Conservation (phyloP, 2,113 vertebrate genomes). For the Reinhardtius hippoglossoides region DNA sequence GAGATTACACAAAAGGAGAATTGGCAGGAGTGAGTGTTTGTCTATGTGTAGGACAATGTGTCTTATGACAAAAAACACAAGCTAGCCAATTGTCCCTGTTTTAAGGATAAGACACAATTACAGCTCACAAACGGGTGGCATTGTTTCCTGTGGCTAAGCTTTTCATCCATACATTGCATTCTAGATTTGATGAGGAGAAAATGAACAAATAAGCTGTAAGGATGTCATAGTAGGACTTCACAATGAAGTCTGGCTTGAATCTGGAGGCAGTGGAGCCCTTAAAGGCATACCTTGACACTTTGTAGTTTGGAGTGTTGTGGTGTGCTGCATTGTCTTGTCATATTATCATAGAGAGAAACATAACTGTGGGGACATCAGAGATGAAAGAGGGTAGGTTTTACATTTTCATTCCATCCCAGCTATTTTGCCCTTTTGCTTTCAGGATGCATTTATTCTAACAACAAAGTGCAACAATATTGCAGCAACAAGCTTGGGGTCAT, state of each 20-base stretch:
- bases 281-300: conserved; percentile 10
- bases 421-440: not conserved
- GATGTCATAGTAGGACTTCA: conserved; percentile 50
- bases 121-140: conserved; percentile 36
- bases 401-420: no score
- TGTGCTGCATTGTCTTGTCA: not conserved
- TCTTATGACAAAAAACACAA: conserved; percentile 56
- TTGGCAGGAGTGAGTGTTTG: conserved; percentile 57
- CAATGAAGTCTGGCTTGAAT: conserved; percentile 17
- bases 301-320: not conserved
- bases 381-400: no score
- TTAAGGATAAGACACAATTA: conserved; percentile 60
- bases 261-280: conserved; percentile 19
- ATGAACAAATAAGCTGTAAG: conserved; percentile 56
- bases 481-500: not conserved
- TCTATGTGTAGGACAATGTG: conserved; percentile 64
- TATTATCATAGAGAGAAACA: no score
- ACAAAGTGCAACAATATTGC: not conserved
- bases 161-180: conserved; percentile 33
- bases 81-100: conserved; percentile 57
- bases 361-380: no score
- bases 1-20: conserved; percentile 56
- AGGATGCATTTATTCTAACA: not conserved
- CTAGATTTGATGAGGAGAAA: conserved; percentile 45
- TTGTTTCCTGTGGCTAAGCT: conserved; percentile 50